Conservation (phyloP, 2,113 vertebrate genomes). For the Chamaea fasciata region DNA sequence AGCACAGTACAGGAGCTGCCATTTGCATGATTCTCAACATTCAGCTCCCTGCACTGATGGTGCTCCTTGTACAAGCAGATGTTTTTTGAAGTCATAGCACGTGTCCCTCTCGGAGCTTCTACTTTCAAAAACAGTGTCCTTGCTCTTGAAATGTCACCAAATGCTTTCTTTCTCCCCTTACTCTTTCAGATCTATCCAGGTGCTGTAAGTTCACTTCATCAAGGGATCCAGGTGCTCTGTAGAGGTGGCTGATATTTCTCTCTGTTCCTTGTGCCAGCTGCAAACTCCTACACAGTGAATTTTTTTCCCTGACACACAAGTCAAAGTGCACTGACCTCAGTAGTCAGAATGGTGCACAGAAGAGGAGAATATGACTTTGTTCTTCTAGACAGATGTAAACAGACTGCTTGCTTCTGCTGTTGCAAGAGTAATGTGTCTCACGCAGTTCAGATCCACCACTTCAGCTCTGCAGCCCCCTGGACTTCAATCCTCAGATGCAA, state of each 20-base stretch:
- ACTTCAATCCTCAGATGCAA: background rate
- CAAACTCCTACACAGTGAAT: background rate
- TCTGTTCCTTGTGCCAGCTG: background rate
- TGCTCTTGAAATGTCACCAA: background rate
- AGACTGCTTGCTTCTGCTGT: background rate
- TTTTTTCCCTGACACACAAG: background rate
- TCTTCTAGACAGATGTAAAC: background rate
- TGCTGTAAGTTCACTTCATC: background rate
- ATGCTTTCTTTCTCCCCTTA: background rate
- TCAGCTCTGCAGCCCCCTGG: background rate
- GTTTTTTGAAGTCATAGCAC: background rate
- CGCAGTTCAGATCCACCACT: background rate
- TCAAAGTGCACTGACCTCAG: background rate
- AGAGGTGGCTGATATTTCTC: background rate
- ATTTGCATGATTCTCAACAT: background rate
- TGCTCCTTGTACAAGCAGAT: background rate
- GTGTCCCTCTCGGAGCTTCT: background rate
- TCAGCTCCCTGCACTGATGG: accelerated
- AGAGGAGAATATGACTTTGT: background rate
- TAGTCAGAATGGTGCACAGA: background rate
- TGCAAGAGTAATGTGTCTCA: background rate
- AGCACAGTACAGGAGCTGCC: background rate
- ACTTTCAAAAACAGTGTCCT: background rate
- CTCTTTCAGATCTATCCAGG: background rate
- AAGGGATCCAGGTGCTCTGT: background rate